Percentiles rank a stretch among this genome's conserved stretches.
phyloP scores from a whole-genome alignment of 2,113 vertebrate genomes.

The Pelecanoides urinatrix region DNA sequence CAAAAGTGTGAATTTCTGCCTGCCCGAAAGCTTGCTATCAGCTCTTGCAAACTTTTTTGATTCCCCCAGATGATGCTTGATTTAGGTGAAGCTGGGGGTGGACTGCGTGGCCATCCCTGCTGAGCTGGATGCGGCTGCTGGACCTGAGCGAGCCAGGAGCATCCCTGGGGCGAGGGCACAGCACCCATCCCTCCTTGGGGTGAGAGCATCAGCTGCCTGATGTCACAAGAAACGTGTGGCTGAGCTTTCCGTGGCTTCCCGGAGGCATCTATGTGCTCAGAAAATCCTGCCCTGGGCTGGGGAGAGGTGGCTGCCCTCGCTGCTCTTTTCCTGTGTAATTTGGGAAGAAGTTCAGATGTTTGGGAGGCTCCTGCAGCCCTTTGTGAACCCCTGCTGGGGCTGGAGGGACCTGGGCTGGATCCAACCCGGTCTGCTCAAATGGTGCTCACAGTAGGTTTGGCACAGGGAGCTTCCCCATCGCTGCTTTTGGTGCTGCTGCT shows the following conservation, averaged over 20 bases:
- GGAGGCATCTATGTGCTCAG: not conserved
- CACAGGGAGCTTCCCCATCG: accelerated
- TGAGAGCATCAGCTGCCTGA: not conserved
- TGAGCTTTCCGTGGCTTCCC: not conserved
- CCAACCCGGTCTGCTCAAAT: accelerated
- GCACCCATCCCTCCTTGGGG: not conserved
- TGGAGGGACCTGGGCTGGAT: not conserved
- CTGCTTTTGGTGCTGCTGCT: not conserved
- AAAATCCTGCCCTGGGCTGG: not conserved
- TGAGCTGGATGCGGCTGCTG: accelerated
- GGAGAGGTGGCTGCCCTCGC: not conserved
- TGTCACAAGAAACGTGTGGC: not conserved
- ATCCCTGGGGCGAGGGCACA: not conserved
- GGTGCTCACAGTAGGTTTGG: accelerated
- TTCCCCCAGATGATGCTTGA: accelerated
- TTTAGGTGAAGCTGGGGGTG: not conserved
- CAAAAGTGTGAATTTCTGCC: not conserved
- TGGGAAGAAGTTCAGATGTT: accelerated
- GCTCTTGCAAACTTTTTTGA: not conserved
- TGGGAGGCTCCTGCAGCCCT: not conserved
- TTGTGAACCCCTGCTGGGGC: not conserved
- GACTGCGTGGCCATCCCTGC: accelerated
- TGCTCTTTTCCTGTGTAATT: not conserved
- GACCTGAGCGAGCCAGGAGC: not conserved
- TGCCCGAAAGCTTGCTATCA: not conserved